Percentiles rank a stretch among this genome's conserved stretches.
Conservation (phyloP, 2,797 vertebrate genomes). For the Rhodeus uyekii region DNA sequence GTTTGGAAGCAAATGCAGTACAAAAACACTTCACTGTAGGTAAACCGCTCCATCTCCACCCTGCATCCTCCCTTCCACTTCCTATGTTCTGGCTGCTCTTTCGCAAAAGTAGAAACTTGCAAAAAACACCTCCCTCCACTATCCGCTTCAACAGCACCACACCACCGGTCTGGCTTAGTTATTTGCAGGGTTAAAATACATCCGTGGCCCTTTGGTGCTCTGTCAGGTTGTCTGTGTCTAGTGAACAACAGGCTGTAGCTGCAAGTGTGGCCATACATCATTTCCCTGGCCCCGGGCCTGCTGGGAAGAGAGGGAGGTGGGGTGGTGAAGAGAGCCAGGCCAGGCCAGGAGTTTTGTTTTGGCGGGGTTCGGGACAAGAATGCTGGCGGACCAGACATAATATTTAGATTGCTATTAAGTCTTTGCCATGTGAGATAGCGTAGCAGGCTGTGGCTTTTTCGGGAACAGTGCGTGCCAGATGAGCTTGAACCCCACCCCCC, state of each 20-base stretch:
- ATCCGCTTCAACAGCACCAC: conserved; percentile 12
- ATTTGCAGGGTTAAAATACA: conserved; percentile 45
- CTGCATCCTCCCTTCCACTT: conserved; percentile 44
- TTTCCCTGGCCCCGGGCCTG: conserved; percentile 63
- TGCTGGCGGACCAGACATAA: conserved; percentile 84
- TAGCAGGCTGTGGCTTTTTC: conserved; percentile 66
- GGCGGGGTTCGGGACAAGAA: conserved; percentile 75
- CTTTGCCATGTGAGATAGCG: conserved; percentile 60
- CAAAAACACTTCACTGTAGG: conserved; percentile 61
- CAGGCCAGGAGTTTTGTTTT: conserved; percentile 81
- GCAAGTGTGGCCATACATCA: conserved; percentile 55
- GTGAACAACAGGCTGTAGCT: conserved; percentile 37
- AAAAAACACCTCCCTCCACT: background rate
- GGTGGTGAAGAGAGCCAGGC: conserved; percentile 36
- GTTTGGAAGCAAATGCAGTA: conserved; percentile 52
- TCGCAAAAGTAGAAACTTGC: conserved; percentile 30
- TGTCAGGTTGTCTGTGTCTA: conserved; percentile 33
- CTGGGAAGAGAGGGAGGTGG: conserved; percentile 5
- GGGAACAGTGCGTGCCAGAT: conserved; percentile 59
- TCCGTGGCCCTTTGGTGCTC: conserved; percentile 31
- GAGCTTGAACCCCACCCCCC: conserved; percentile 30
- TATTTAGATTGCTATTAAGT: conserved; percentile 82
- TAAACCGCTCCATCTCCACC: conserved; percentile 57
- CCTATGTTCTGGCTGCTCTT: conserved; percentile 33
- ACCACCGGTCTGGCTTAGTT: background rate